phyloP scores from a whole-genome alignment of 2,888 invertebrate genomes.

The Cordylochernes scorpioides region DNA sequence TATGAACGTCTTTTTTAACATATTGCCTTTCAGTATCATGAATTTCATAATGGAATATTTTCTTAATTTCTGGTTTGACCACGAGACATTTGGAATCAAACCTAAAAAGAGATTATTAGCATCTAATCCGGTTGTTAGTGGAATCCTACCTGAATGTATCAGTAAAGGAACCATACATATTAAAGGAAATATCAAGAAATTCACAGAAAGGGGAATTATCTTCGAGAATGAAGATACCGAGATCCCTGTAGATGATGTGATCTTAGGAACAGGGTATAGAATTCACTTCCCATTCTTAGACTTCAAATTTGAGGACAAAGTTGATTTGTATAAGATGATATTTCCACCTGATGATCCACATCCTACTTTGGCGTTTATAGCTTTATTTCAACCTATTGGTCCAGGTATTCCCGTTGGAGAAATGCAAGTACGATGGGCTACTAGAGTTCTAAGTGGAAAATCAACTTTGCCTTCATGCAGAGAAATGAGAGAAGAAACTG shows the following conservation, averaged over 20 bases:
- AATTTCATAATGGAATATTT: constrained; percentile 9
- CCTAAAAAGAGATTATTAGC: constrained; percentile 19
- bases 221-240: constrained; percentile 17
- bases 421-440: constrained; percentile 13
- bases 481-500: too few species aligned
- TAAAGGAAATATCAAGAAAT: constrained; percentile 17
- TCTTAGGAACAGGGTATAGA: constrained; percentile 21
- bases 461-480: constrained; percentile 3
- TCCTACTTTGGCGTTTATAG: constrained; percentile 16
- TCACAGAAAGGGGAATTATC: constrained; percentile 9
- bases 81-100: constrained; percentile 20
- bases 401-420: constrained; percentile 14
- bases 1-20: constrained; percentile 5
- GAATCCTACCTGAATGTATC: constrained; percentile 24
- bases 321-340: constrained; percentile 15
- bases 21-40: constrained; percentile 10
- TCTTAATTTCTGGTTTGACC: constrained; percentile 19
- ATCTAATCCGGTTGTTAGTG: constrained; percentile 20
- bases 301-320: constrained; percentile 2
- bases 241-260: constrained; percentile 19
- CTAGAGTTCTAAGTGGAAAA: constrained; percentile 8
- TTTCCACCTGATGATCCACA: constrained; percentile 15
- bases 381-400: constrained; percentile 14
- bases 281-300: constrained; percentile 21
- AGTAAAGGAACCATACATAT: constrained; percentile 19